Evolutionary conservation across 2,113 vertebrate genomes (phyloP), one percentile per base, ranked within the genome.

Genomic region (Dipodomys spectabilis): DNA sequence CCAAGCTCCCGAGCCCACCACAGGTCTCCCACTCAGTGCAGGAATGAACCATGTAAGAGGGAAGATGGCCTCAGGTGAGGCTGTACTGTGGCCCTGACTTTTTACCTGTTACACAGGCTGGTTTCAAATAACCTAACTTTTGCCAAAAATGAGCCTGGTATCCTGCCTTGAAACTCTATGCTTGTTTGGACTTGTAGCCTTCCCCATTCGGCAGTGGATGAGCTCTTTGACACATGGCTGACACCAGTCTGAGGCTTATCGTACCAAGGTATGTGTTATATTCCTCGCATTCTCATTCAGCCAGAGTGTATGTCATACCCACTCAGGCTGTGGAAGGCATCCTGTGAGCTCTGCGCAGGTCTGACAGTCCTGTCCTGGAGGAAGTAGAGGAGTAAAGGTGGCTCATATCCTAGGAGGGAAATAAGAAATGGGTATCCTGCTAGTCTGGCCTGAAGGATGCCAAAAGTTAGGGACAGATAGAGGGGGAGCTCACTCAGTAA

Each of bases 151-250:
- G 69, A 91, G 64, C 77, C 91, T 81, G 81, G 94, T 91, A 71
- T 92, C 91, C 89, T 72, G n/a, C 84, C 90, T 86, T 96, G 92
- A 95, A 96, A 95, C 75, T 23, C 83, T 80, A 65, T 68, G 75
- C 96, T 80, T 82, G 64, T 87, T 90, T 69, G 86, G 89, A 65
- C 89, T 68, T 78, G 94, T 68, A 44, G 84, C 87, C 69, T 71
- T 89, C 69, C 49, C 23, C 5, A 23, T 86, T 65, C 77, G 80
- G 62, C 28, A 19, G 68, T 78, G 88, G 82, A 84, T 69, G 35
- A 0, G 11, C 28, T 82, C 68, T 65, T 65, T 92, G 92, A 83
- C 86, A 88, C 82, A 69, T 16, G 78, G 93, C 91, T 4, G 62
- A 93, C 89, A 95, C 77, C 64, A 94, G 91, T 72, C 84, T 3